These are phyloP conservation scores for Chorisops tibialis DNA, from an alignment of 2,888 invertebrate species.

Conservation along the genomic window DNA sequence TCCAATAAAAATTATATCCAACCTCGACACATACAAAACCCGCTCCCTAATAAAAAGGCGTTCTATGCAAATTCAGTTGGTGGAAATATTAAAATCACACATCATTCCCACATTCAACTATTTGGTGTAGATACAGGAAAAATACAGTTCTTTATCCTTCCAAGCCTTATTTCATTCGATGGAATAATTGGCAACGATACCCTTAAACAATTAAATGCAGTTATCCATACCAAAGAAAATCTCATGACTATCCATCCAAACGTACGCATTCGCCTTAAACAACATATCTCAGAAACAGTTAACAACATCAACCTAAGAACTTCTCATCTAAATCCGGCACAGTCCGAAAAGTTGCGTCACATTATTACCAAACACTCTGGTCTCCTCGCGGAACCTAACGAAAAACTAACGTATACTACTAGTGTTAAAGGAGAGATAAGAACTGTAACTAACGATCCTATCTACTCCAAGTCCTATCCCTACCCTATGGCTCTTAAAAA, in stretches of 20 bases:
- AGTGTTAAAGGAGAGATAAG: not conserved
- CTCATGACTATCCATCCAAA: not conserved
- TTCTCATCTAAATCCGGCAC: not conserved
- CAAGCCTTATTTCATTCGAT: constrained; percentile 1
- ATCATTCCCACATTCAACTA: not conserved
- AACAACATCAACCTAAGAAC: not conserved
- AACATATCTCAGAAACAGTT: not conserved
- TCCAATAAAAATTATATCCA: no score
- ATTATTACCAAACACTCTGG: not conserved
- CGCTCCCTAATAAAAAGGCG: not conserved
- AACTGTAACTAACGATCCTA: constrained; percentile 1
- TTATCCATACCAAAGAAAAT: constrained; percentile 4
- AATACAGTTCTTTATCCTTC: not conserved
- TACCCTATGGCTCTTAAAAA: not conserved
- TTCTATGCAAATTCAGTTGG: not conserved
- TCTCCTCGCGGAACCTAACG: not conserved
- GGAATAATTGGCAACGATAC: no score
- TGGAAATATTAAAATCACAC: not conserved
- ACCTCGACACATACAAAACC: not conserved
- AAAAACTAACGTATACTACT: not conserved
- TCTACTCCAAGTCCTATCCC: constrained; percentile 8
- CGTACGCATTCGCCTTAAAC: constrained; percentile 3
- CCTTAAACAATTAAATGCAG: not conserved
- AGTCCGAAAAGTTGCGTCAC: not conserved
- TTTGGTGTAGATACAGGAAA: not conserved